Evolutionary conservation across 2,113 vertebrate genomes (phyloP), one percentile per base, ranked within the genome.

Genomic region (Ramphastos sulfuratus): DNA sequence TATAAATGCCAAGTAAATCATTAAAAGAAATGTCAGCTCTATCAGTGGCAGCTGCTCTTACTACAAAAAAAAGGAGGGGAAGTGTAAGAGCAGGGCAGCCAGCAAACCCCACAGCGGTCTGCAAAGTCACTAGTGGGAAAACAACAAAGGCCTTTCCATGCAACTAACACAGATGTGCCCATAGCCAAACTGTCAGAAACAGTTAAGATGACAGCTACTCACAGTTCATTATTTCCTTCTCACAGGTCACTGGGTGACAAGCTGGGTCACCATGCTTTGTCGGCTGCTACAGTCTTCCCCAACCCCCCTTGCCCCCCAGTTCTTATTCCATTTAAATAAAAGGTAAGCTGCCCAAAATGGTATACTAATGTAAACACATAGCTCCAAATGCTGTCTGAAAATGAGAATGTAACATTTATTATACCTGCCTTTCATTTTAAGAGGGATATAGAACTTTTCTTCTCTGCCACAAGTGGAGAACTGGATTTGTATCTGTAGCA

Each of bases 171-270:
- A 99, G 99, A 99, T 99, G 99, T 98, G 98, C 98, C 98, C 97
- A 97, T 90, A 99, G 99, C 98, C 97, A 97, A 98, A 98, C 98
- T 99, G 99, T 99, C 99, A 99, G 98, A 98, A 98, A 96, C 97
- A 93, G 98, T 99, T 99, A 99, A 96, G 97, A 97, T 99, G 99
- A 99, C 98, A 98, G 98, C 98, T 97, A 98, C 99, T 99, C 99
- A 99, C 98, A 99, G 98, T 99, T 99, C 98, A 99, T 99, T 99
- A 99, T 99, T 99, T 98, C 98, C 98, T 97, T 98, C 98, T 99
- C 98, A 99, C 99, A 99, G 99, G 99, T 99, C 99, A 99, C 97
- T 98, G 98, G 98, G 98, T 98, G 98, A 99, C 99, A 99, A 98
- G 99, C 98, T 98, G 98, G 99, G 99, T 99, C 99, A 98, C 97